These are phyloP conservation scores for Cichlasoma orientale DNA, from an alignment of 2,797 vertebrate genomes.

Conservation along the genomic window DNA sequence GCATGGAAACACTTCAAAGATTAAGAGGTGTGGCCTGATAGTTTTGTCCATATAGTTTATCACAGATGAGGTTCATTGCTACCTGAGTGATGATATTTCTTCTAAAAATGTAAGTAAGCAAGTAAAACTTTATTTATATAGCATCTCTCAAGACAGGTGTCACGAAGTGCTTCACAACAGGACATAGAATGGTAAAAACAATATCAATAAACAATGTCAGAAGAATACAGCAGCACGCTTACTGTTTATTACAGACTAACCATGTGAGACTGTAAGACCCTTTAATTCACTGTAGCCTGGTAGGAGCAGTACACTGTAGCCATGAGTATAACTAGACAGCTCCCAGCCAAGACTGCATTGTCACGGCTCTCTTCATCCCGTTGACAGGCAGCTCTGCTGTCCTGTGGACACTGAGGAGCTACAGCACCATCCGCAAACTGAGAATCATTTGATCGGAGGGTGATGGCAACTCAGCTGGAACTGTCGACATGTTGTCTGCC, in stretches of 20 bases:
- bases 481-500: slow-evolving; percentile 26
- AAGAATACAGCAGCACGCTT: not conserved
- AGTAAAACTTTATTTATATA: too few species aligned
- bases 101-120: too few species aligned
- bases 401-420: slow-evolving; percentile 34
- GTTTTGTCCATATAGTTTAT: not conserved
- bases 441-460: slow-evolving; percentile 37
- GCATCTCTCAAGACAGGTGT: too few species aligned
- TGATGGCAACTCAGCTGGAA: slow-evolving; percentile 47
- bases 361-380: slow-evolving; percentile 29
- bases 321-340: slow-evolving; percentile 7
- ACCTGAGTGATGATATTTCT: too few species aligned
- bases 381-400: slow-evolving; percentile 38
- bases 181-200: too few species aligned
- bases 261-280: not conserved
- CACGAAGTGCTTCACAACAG: too few species aligned
- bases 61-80: not conserved
- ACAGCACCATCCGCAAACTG: slow-evolving; percentile 8
- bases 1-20: not conserved
- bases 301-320: not conserved
- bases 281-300: not conserved
- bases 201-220: too few species aligned
- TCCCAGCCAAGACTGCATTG: slow-evolving; percentile 13
- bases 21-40: not conserved
- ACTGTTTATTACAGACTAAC: not conserved